phyloP scores from a whole-genome alignment of 2,888 invertebrate genomes.

The Nemotelus pantherinus region DNA sequence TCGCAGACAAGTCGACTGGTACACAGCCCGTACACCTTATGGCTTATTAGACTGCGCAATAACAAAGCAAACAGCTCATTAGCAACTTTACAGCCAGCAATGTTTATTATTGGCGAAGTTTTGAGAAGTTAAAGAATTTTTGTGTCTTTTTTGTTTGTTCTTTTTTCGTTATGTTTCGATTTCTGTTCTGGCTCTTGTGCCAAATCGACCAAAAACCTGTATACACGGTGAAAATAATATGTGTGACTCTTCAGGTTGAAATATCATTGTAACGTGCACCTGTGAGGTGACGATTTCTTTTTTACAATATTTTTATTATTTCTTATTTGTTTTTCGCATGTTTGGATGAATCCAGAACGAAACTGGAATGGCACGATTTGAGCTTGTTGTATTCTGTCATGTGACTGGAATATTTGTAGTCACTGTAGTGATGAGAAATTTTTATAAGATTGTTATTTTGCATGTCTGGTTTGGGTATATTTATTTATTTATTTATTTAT shows the following conservation, averaged over 20 bases:
- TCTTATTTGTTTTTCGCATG: no score
- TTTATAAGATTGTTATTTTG: no score
- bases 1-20: background rate
- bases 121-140: background rate
- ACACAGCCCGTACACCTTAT: background rate
- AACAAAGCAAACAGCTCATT: background rate
- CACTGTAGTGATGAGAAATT: no score
- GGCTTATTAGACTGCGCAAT: background rate
- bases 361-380: no score
- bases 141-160: background rate
- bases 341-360: no score
- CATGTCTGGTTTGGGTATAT: no score
- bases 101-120: background rate
- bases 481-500: no score
- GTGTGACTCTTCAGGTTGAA: background rate
- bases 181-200: background rate
- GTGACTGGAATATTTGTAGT: no score
- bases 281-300: background rate
- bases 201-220: background rate
- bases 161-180: background rate
- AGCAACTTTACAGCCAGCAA: constrained; percentile 1
- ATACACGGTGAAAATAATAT: background rate
- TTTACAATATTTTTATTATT: no score
- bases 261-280: background rate
- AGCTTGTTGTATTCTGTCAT: no score